Evolutionary conservation across 1,140 invertebrate genomes (phyloP).

Genomic region (Heliothis subflexa): DNA sequence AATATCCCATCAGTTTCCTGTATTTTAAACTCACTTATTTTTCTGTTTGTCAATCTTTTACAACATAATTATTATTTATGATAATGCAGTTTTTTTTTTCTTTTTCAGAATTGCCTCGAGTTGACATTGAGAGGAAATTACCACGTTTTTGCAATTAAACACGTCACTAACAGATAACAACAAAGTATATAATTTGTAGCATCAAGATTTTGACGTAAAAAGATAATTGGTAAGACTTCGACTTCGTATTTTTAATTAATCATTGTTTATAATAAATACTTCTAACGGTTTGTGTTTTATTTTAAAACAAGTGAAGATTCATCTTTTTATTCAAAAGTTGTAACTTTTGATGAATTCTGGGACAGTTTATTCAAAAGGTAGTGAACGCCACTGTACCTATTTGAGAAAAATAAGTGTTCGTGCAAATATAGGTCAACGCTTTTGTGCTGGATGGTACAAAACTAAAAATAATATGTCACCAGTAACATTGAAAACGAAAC

Average conservation of each 20-base stretch:
- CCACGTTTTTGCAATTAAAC: background rate
- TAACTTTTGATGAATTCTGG: too few species aligned
- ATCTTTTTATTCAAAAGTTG: background rate
- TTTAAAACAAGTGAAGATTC: background rate
- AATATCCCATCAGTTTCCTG: too few species aligned
- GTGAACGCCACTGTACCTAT: background rate
- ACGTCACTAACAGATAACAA: background rate
- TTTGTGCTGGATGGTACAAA: too few species aligned
- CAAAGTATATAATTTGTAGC: background rate
- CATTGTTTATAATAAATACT: background rate
- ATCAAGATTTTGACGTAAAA: background rate
- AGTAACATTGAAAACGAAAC: too few species aligned
- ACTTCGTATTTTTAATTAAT: background rate
- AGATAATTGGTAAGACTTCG: background rate
- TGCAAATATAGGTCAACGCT: too few species aligned
- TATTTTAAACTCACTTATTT: too few species aligned
- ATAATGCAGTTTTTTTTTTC: background rate
- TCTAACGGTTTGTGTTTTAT: conserved; percentile 10
- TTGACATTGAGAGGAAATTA: too few species aligned
- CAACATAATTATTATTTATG: background rate
- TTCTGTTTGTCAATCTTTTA: too few species aligned
- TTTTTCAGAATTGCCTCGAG: background rate
- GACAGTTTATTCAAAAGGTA: too few species aligned
- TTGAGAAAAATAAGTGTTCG: background rate
- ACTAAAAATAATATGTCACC: too few species aligned